A percentile compares a stretch with the other conserved stretches of the same genome.
Conservation (phyloP, 2,797 vertebrate genomes). For the Antrozous pallidus region DNA sequence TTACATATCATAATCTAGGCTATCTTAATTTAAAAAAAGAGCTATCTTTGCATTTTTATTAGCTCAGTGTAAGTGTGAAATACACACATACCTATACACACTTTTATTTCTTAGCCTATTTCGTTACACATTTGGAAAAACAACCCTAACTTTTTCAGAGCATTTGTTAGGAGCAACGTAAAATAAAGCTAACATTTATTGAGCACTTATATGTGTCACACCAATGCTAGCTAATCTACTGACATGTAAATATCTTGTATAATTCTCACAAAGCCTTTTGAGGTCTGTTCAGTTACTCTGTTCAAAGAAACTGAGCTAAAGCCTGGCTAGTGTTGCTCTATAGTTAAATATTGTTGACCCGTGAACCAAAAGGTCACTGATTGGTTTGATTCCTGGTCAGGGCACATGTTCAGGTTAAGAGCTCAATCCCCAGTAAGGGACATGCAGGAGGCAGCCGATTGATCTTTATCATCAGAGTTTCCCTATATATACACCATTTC, state of each 20-base stretch:
- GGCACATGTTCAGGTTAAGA: neutral
- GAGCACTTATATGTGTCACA: neutral
- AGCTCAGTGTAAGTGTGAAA: neutral
- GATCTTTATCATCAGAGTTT: neutral
- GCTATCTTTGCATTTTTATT: neutral
- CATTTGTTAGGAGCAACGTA: neutral
- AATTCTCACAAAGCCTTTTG: neutral
- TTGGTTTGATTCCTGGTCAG: neutral
- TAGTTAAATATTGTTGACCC: neutral
- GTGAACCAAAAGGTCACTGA: neutral
- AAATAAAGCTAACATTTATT: neutral
- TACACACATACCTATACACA: neutral
- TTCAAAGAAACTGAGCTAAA: neutral
- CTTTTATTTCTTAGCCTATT: neutral
- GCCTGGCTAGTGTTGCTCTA: neutral
- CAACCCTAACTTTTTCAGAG: neutral
- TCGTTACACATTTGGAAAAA: conserved; percentile 24
- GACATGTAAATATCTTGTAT: neutral
- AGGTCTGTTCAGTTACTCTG: neutral
- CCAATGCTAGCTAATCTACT: neutral
- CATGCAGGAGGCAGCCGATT: neutral
- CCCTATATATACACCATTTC: neutral
- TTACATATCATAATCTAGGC: neutral
- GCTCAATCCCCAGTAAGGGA: neutral
- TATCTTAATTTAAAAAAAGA: neutral